Base-by-base conservation (phyloP, 2,113 vertebrate genomes). In the Saccopteryx bilineata region DNA sequence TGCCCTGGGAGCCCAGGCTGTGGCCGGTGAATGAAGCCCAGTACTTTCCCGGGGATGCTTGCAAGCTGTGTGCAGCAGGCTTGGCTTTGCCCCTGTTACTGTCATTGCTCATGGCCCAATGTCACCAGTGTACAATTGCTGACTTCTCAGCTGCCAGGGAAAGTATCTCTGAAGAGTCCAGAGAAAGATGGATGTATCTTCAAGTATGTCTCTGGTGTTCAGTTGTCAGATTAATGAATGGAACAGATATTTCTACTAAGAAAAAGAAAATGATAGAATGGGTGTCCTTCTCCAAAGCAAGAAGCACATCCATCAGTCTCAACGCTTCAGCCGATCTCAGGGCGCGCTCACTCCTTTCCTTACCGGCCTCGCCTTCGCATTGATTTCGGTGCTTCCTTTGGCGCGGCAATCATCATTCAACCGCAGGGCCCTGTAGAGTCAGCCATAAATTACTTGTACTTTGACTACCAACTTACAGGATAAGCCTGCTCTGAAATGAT, bases 181-280 rank as follows among this genome's bases (percentile, higher is more conserved):
- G 24, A 12, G 72, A 66, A 61, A 87, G 33, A 93, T 60, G 14
- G 24, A 63, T 90, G 11, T 74, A 13, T 76, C 91, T 80, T 93
- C 66, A 71, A 26, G 19, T 19, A 39, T 10, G 10, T 91, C n/a
- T 95, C 71, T 89, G 14, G 31, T 28, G 19, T 81, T 80, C 60
- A 83, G 8, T n/a, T 93, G 28, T 95, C 71, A 95, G 60, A 54
- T 48, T 91, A 93, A 89, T 75, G n/a, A 91, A 60, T 26, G 52
- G 61, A 82, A 66, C 48, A 82, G 50, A 14, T 61, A 93, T 72
- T 90, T 97, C 48, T 94, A 68, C 54, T 81, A 50, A 82, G 28
- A 58, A 48, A 91, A 86, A 60, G 28, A 60, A 33, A 61, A 76
- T 21, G 60, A 79, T 69, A 72, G 39, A 75, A 19, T n/a, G 5